Conservation (phyloP, 2,888 invertebrate genomes). For the Crepidodera aurea region DNA sequence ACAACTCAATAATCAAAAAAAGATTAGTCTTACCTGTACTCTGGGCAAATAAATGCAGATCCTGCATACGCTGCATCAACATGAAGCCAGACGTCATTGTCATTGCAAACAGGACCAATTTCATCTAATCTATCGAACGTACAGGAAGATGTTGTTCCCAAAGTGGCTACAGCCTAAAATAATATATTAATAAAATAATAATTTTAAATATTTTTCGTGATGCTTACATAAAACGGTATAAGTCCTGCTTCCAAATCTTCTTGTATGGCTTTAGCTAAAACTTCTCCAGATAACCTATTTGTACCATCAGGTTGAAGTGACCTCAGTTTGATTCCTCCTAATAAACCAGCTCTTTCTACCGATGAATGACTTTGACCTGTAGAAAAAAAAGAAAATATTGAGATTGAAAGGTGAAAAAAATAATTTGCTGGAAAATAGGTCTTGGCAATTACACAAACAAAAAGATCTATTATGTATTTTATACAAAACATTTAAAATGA, state of each 20-base stretch:
- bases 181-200: not conserved
- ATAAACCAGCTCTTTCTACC: slow-evolving; percentile 89
- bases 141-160: slow-evolving; percentile 96
- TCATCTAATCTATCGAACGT: slow-evolving; percentile 91
- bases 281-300: slow-evolving; percentile 77
- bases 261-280: slow-evolving; percentile 78
- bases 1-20: too few species aligned
- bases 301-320: slow-evolving; percentile 76
- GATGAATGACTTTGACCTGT: slow-evolving; percentile 91
- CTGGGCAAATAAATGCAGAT: slow-evolving; percentile 96
- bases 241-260: slow-evolving; percentile 88
- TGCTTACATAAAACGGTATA: slow-evolving; percentile 93
- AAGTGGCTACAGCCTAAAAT: slow-evolving; percentile 79
- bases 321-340: slow-evolving; percentile 86
- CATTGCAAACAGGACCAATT: slow-evolving; percentile 87
- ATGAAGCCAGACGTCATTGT: slow-evolving; percentile 84
- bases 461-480: too few species aligned
- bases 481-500: too few species aligned
- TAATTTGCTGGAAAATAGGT: too few species aligned
- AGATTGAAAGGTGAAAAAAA: too few species aligned
- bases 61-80: slow-evolving; percentile 98
- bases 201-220: not conserved
- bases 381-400: too few species aligned
- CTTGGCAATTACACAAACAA: too few species aligned
- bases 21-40: slow-evolving; percentile 74